Percentiles rank a stretch among this genome's conserved stretches.
phyloP scores from a whole-genome alignment of 1,140 invertebrate species.

The Drosophila lacteicornis region DNA sequence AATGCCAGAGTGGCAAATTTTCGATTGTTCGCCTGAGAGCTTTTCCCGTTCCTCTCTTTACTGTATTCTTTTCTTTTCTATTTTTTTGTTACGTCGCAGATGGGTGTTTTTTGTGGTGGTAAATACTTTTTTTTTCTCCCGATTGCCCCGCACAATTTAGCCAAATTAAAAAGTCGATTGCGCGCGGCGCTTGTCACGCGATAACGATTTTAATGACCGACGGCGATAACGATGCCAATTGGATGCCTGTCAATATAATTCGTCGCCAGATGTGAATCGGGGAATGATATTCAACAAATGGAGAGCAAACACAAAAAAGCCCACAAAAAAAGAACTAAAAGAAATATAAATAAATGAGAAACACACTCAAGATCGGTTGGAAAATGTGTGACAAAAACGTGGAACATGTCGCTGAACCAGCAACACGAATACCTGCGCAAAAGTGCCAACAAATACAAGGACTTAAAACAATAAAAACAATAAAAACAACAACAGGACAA shows the following conservation, averaged over 20 bases:
- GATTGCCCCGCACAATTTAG: conserved; percentile 66
- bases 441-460: conserved; percentile 25
- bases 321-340: not conserved
- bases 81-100: conserved; percentile 14
- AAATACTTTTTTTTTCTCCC: conserved; percentile 29
- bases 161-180: conserved; percentile 78
- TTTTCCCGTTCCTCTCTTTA: conserved; percentile 9
- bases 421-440: conserved; percentile 53
- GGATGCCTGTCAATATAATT: conserved; percentile 53
- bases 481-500: conserved; percentile 35
- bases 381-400: conserved; percentile 78
- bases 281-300: conserved; percentile 45
- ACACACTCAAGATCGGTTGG: conserved; percentile 23
- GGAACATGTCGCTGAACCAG: conserved; percentile 60
- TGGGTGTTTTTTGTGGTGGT: conserved; percentile 35
- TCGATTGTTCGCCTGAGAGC: conserved; percentile 61
- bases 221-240: conserved; percentile 46
- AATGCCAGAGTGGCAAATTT: conserved; percentile 79
- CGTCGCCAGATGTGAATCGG: conserved; percentile 59
- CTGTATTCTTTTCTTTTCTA: not conserved
- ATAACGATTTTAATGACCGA: conserved; percentile 63
- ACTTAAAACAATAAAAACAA: conserved; percentile 20
- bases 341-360: conserved; percentile 2
- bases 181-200: conserved; percentile 63
- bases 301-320: conserved; percentile 26